Conservation (phyloP, 2,888 invertebrate genomes). For the Tuberolachnus salignus region DNA sequence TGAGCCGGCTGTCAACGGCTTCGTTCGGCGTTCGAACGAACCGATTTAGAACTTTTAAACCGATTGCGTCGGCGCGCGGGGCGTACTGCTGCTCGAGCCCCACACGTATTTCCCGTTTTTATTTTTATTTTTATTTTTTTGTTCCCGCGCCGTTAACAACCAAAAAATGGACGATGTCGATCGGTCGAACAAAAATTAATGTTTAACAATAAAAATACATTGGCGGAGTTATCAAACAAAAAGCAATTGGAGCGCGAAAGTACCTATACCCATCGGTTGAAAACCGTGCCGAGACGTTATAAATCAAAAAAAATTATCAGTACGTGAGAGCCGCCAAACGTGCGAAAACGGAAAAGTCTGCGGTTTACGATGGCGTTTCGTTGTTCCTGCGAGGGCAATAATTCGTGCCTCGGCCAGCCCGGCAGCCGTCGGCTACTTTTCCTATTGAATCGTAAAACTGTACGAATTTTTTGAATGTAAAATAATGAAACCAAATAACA, state of each 20-base stretch:
- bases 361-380: constrained; percentile 43
- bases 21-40: no score
- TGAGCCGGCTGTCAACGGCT: no score
- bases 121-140: no score
- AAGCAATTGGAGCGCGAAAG: constrained; percentile 1
- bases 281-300: constrained; percentile 20
- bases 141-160: no score
- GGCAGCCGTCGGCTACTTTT: not conserved
- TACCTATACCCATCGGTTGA: not conserved
- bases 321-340: constrained; percentile 26
- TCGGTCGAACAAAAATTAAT: not conserved
- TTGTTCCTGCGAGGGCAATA: constrained; percentile 42
- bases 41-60: no score
- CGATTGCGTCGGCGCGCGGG: no score
- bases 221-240: not conserved
- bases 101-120: no score
- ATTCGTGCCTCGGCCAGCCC: not conserved
- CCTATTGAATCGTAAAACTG: constrained; percentile 5
- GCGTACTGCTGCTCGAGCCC: no score
- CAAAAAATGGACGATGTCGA: not conserved
- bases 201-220: not conserved
- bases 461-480: constrained; percentile 13
- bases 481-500: constrained; percentile 21
- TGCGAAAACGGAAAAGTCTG: constrained; percentile 17
- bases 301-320: constrained; percentile 50